Evolutionary conservation across 1,140 invertebrate genomes (phyloP).

Genomic region (Apocrypta bakeri): DNA sequence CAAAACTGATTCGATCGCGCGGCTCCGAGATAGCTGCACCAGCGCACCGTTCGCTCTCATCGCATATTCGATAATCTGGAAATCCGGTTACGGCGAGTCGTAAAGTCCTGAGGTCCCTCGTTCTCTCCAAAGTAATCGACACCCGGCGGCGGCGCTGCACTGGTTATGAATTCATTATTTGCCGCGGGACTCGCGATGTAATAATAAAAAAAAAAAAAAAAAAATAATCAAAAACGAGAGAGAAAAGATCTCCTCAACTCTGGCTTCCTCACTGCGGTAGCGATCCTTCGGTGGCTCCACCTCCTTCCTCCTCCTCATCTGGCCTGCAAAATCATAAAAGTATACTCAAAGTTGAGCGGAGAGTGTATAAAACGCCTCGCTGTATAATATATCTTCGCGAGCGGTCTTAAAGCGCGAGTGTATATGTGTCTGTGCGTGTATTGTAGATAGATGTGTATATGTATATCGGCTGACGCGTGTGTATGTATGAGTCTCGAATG

Average conservation of each 20-base stretch:
- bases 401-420: no score
- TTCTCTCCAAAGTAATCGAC: conserved; percentile 10
- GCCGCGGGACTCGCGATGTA: neutral
- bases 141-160: neutral
- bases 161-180: conserved; percentile 43
- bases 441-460: no score
- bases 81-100: conserved; percentile 39
- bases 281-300: neutral
- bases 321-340: conserved; percentile 30
- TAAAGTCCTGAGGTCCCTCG: neutral
- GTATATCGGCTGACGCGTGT: neutral
- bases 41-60: neutral
- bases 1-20: conserved; percentile 26
- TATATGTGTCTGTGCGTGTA: no score
- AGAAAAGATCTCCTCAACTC: neutral
- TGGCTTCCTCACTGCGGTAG: neutral
- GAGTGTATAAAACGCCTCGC: neutral
- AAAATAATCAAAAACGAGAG: neutral
- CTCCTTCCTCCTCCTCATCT: conserved; percentile 2
- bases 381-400: no score
- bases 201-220: neutral
- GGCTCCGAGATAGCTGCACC: neutral
- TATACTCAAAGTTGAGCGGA: neutral
- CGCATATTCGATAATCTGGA: conserved; percentile 33
- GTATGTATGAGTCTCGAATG: neutral